A percentile compares a stretch with the other conserved stretches of the same genome.
These are phyloP conservation scores for Nothoprocta pentlandii DNA, from an alignment of 2,113 vertebrate species.

Conservation along the genomic window DNA sequence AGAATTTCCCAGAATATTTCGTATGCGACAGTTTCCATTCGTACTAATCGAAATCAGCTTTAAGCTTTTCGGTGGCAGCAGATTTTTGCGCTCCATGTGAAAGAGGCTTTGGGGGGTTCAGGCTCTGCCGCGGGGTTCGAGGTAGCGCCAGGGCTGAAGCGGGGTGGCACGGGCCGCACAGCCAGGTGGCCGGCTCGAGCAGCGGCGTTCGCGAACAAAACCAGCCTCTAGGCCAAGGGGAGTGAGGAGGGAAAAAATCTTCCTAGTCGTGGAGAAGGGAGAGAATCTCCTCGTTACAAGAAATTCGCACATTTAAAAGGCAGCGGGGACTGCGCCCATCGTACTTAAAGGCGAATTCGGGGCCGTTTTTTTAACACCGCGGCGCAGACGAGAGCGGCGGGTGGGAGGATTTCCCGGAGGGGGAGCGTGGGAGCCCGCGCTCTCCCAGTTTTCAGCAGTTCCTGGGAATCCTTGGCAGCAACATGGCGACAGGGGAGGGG, in stretches of 20 bases:
- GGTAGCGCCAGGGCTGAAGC: too few species aligned
- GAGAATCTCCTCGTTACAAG: not conserved
- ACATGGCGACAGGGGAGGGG: constrained; percentile 3
- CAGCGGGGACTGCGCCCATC: not conserved
- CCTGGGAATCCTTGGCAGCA: constrained; percentile 16
- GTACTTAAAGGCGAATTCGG: not conserved
- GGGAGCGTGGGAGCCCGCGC: not conserved
- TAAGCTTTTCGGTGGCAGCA: rapidly evolving
- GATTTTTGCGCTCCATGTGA: not conserved
- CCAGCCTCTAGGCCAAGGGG: not conserved
- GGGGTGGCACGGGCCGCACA: too few species aligned
- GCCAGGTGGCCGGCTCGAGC: too few species aligned
- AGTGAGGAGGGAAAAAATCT: rapidly evolving
- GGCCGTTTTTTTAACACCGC: not conserved
- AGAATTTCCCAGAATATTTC: not conserved
- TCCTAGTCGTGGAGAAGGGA: not conserved
- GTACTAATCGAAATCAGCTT: rapidly evolving
- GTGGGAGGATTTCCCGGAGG: not conserved
- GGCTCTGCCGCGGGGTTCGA: too few species aligned
- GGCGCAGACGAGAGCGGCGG: rapidly evolving
- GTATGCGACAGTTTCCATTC: rapidly evolving
- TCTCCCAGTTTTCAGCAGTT: not conserved
- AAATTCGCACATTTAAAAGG: not conserved
- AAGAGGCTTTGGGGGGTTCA: too few species aligned
- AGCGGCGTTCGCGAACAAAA: rapidly evolving